A percentile compares a stretch with the other conserved stretches of the same genome.
Evolutionary conservation across 1,140 invertebrate species (phyloP).

Genomic region (honey bee (Apis mellifera)): DNA sequence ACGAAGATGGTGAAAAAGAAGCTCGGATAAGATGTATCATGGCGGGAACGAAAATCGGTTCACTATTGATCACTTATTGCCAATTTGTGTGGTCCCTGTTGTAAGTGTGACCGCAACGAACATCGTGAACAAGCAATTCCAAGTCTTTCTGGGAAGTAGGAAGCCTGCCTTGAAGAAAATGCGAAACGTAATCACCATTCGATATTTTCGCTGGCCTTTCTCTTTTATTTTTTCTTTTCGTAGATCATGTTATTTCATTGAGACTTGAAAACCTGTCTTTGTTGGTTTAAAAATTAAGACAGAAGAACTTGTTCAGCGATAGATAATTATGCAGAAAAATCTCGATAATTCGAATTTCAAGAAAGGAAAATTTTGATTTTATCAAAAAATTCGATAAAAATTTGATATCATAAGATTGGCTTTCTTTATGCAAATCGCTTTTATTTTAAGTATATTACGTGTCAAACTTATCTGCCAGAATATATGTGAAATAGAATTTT

Average conservation of each 20-base stretch:
- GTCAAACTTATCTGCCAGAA: too few species aligned
- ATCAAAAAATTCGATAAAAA: too few species aligned
- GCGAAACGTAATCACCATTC: slow-evolving; percentile 55
- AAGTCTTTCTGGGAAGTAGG: slow-evolving; percentile 70
- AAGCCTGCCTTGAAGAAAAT: slow-evolving; percentile 60
- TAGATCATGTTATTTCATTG: neutral
- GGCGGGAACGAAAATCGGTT: slow-evolving; percentile 37
- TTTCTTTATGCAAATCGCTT: too few species aligned
- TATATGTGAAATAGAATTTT: too few species aligned
- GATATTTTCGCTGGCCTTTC: slow-evolving; percentile 42
- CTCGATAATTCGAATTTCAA: too few species aligned
- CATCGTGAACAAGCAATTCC: slow-evolving; percentile 71
- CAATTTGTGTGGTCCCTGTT: slow-evolving; percentile 68
- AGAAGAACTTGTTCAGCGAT: too few species aligned
- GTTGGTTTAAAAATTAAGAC: too few species aligned
- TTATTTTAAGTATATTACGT: too few species aligned
- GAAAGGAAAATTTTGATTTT: too few species aligned
- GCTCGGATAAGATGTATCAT: neutral
- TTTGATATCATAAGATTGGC: too few species aligned
- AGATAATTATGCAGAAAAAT: too few species aligned
- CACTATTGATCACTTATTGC: slow-evolving; percentile 36
- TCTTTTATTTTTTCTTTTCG: neutral
- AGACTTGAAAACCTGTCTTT: neutral
- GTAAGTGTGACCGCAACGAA: slow-evolving; percentile 74
- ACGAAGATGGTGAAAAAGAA: slow-evolving; percentile 15